Percentiles rank a stretch among this genome's conserved stretches.
These are phyloP conservation scores for Nettapus auritus DNA, from an alignment of 2,113 vertebrate species.

Conservation along the genomic window DNA sequence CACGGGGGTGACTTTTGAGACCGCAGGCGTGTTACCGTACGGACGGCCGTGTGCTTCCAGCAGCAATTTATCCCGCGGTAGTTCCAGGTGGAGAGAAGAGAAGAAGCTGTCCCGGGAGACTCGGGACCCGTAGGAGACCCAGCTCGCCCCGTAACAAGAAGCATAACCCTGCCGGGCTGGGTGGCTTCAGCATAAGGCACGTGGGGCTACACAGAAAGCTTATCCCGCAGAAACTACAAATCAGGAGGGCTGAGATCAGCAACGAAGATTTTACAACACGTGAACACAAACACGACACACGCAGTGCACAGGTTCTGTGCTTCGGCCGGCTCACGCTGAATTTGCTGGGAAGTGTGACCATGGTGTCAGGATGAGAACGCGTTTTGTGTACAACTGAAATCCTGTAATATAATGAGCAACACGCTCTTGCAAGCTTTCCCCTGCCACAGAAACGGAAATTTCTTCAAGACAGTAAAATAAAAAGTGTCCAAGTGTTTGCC, in stretches of 20 bases:
- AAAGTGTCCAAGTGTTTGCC: neutral
- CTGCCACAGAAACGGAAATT: neutral
- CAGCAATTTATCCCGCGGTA: neutral
- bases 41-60: neutral
- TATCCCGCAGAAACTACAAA: neutral
- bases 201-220: neutral
- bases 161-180: too few relatives aligned
- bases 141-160: neutral
- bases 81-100: neutral
- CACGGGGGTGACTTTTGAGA: neutral
- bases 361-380: neutral
- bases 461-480: neutral
- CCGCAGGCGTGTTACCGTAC: neutral
- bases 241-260: neutral
- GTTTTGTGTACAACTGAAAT: neutral
- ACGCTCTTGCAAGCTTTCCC: neutral
- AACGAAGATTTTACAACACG: neutral
- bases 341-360: neutral
- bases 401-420: neutral
- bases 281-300: rapidly evolving
- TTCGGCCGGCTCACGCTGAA: neutral
- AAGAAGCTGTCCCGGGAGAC: neutral
- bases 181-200: neutral
- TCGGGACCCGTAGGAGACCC: neutral
- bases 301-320: neutral